Conservation (phyloP, 2,888 invertebrate genomes). For the Orchestes rusci region DNA sequence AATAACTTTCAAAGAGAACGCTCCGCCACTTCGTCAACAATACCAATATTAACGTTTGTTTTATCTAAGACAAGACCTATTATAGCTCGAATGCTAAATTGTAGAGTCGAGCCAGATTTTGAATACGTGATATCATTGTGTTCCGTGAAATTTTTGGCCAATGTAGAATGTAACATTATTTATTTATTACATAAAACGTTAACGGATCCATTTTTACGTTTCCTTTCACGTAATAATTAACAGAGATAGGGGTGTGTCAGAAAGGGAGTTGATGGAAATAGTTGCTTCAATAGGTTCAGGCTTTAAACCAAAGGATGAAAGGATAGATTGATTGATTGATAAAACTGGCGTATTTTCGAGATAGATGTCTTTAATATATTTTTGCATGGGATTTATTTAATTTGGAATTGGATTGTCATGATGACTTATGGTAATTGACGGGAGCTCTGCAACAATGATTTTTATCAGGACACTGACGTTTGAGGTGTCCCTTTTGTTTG, state of each 20-base stretch:
- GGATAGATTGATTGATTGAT: conserved; percentile 9
- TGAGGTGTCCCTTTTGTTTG: conserved; percentile 1
- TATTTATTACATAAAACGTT: conserved; percentile 10
- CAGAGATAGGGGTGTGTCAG: background rate
- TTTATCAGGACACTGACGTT: conserved; percentile 4
- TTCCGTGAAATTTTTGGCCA: conserved; percentile 12
- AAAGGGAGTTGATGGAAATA: conserved; percentile 9
- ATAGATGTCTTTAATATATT: conserved; percentile 10
- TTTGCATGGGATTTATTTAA: conserved; percentile 4
- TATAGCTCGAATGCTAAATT: background rate
- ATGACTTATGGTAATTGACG: background rate
- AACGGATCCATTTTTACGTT: conserved; percentile 8
- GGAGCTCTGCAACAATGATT: background rate
- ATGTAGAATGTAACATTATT: conserved; percentile 4
- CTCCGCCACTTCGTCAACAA: conserved; percentile 7
- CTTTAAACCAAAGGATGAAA: conserved; percentile 6
- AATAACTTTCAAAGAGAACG: conserved; percentile 7
- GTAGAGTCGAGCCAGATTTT: conserved; percentile 5
- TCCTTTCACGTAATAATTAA: conserved; percentile 3
- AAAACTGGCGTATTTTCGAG: conserved; percentile 8
- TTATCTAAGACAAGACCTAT: conserved; percentile 2
- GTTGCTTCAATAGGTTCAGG: conserved; percentile 6
- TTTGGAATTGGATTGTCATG: background rate
- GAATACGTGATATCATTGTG: conserved; percentile 10
- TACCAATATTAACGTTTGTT: conserved; percentile 11